Evolutionary conservation across 2,113 vertebrate genomes (phyloP).

Genomic region (Candoia aspera): DNA sequence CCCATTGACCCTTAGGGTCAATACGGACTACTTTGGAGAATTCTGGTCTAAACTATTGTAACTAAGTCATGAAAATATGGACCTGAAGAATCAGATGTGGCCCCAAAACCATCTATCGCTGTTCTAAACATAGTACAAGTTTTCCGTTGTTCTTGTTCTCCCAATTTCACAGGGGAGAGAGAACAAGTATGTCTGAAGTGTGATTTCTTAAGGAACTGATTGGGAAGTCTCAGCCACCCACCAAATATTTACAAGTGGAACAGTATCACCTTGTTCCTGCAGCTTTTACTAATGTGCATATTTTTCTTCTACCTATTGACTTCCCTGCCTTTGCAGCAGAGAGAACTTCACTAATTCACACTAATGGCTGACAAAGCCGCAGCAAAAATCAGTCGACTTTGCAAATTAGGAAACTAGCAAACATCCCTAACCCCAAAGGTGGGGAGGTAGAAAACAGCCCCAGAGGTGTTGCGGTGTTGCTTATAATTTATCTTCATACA

Average conservation of each 20-base stretch:
- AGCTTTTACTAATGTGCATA: background rate
- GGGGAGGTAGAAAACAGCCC: constrained; percentile 42
- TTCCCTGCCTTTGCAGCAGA: constrained; percentile 32
- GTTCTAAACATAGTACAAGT: background rate
- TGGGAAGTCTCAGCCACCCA: background rate
- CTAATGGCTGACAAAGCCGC: constrained; percentile 30
- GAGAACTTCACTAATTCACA: constrained; percentile 18
- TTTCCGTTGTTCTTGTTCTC: background rate
- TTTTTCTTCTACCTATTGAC: constrained; percentile 32
- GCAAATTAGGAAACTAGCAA: constrained; percentile 60
- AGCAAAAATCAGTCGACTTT: constrained; percentile 50
- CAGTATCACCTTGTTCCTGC: constrained; percentile 10
- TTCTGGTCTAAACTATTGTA: background rate
- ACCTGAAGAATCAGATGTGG: too few species aligned
- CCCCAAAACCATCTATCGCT: background rate
- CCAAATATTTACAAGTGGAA: background rate
- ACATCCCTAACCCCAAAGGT: constrained; percentile 19
- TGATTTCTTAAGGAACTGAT: constrained; percentile 1
- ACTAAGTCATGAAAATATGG: too few species aligned
- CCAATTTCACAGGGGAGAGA: background rate
- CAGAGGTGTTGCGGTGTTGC: background rate
- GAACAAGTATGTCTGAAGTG: constrained; percentile 19
- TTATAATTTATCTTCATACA: constrained; percentile 43
- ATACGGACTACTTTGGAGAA: background rate
- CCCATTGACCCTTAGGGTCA: background rate